Base-by-base conservation (phyloP, 2,113 vertebrate genomes). In the Myotis yumanensis region DNA sequence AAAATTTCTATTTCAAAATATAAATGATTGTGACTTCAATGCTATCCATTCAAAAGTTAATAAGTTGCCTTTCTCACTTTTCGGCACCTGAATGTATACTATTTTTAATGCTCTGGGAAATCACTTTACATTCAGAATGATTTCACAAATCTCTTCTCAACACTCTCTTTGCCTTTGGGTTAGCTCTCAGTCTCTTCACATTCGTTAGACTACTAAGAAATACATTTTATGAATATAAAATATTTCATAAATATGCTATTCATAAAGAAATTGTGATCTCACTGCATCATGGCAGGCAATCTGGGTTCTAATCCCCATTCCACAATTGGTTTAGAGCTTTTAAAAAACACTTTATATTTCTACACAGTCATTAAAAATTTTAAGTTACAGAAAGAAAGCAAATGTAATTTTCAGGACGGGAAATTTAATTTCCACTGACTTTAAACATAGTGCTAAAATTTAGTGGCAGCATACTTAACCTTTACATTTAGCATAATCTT, bases 141-240 rank as follows among this genome's bases (percentile, higher is more conserved):
- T 81, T 91, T 68, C 57, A 32, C 12, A 30, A 73, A 81, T 43
- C 25, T 87, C 30, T 94, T 92, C 64, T 80, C 37, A 89, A 69
- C 57, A 62, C 7, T 46, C 57, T 52, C 52, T 37, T 37, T 82
- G 82, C 54, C 72, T 90, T 77, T 77, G 37, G 40, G 25, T 80
- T 79, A 66, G n/a, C 25, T 25, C 48, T 77, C n/a, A 62, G 57
- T 68, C 32, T 89, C 48, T 48, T 43, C 51, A 46, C 46, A 51
- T 35, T 84, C 52, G 62, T 57, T 86, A 92, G 30, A 69, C 11
- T 72, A 75, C 80, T 23, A 52, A 66, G 30, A 90, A 90, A 72
- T 52, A 72, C 79, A 43, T 84, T 59, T 80, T 73, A 88, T 37
- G n/a, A 90, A 91, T 54, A 85, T 25, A 40, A 92, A 89, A 66